These are phyloP conservation scores for Botia almorhae DNA, from an alignment of 2,797 vertebrate genomes.

Conservation along the genomic window DNA sequence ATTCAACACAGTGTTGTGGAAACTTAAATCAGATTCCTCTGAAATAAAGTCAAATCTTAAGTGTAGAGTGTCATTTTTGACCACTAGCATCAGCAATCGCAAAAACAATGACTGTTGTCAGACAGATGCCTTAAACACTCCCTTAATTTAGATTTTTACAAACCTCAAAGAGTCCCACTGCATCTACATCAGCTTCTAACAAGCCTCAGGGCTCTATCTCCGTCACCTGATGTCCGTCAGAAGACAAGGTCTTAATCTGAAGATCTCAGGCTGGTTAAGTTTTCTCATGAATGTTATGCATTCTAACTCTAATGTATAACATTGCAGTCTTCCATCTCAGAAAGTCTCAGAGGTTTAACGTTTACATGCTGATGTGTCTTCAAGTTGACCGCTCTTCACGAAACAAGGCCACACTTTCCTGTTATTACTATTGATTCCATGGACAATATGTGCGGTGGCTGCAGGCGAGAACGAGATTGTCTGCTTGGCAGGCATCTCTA, in stretches of 20 bases:
- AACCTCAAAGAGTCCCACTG: not conserved
- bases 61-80: not conserved
- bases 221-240: conserved; percentile 6
- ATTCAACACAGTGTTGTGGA: not conserved
- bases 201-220: conserved; percentile 1
- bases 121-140: not conserved
- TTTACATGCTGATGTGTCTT: conserved; percentile 13
- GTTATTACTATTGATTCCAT: conserved; percentile 49
- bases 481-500: conserved; percentile 24
- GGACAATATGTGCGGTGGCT: conserved; percentile 23
- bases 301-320: not conserved
- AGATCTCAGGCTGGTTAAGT: not conserved
- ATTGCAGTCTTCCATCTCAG: conserved; percentile 3
- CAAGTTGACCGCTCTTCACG: conserved; percentile 15
- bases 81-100: too few relatives aligned
- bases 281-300: not conserved
- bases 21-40: not conserved
- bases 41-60: too few relatives aligned
- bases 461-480: conserved; percentile 35
- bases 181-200: not conserved
- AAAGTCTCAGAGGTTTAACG: not conserved
- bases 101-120: too few relatives aligned
- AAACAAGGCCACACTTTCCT: conserved; percentile 40
- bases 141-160: not conserved
- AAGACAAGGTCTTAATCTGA: conserved; percentile 8